These are phyloP conservation scores for Ceratitis capitata DNA, from an alignment of 1,140 invertebrate species.

Conservation along the genomic window DNA sequence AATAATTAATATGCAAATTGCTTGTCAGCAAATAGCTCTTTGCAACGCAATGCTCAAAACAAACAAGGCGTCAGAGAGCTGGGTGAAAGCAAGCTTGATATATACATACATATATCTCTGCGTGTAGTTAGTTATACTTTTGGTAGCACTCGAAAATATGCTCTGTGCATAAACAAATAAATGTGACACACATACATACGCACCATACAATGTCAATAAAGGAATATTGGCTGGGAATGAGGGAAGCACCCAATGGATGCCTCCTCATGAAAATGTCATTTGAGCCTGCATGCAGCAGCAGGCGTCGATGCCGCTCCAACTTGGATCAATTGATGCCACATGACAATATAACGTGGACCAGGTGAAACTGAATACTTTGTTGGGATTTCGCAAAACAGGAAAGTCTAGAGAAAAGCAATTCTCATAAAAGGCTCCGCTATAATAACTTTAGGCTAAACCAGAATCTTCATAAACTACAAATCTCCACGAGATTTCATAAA, in stretches of 20 bases:
- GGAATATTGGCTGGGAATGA: too few relatives aligned
- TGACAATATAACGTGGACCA: too few relatives aligned
- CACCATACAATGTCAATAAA: neutral
- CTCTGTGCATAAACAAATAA: neutral
- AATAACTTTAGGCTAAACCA: too few relatives aligned
- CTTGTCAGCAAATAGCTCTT: conserved; percentile 59
- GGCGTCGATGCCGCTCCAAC: neutral
- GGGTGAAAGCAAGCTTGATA: neutral
- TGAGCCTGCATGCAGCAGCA: neutral
- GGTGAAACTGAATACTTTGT: too few relatives aligned
- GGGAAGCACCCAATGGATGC: neutral
- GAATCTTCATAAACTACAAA: too few relatives aligned
- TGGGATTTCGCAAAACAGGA: too few relatives aligned
- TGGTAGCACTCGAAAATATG: neutral
- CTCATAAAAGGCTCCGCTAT: too few relatives aligned
- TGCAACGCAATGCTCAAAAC: conserved; percentile 44
- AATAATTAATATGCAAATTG: conserved; percentile 65
- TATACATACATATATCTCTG: neutral
- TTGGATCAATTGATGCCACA: too few relatives aligned
- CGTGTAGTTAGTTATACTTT: neutral
- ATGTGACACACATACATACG: neutral
- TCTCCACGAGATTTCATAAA: too few relatives aligned
- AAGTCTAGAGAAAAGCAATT: too few relatives aligned
- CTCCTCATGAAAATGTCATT: neutral
- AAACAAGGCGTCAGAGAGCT: conserved; percentile 43